These are phyloP conservation scores for Tadarida brasiliensis DNA, from an alignment of 2,797 vertebrate genomes.

Conservation along the genomic window DNA sequence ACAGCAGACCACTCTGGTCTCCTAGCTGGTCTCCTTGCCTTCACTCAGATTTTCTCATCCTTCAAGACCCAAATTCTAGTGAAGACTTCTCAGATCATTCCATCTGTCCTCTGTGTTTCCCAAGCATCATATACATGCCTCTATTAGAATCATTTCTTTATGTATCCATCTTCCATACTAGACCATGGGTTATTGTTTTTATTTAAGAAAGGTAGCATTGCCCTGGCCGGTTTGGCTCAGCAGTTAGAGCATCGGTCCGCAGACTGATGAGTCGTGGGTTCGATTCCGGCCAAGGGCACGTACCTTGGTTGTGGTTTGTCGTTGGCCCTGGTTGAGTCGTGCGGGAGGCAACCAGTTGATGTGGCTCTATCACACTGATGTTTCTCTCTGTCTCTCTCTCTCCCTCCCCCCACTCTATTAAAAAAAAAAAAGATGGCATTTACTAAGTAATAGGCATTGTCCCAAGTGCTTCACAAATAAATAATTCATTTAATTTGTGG, in stretches of 20 bases:
- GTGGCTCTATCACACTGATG: no score
- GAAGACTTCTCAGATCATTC: slow-evolving; percentile 28
- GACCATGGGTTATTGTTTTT: slow-evolving; percentile 15
- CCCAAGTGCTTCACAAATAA: slow-evolving; percentile 18
- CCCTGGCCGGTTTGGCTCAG: no score
- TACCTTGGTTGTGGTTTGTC: no score
- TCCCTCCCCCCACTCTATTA: no score
- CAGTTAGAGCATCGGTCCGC: no score
- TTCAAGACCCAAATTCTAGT: slow-evolving; percentile 7
- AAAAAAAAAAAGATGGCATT: not conserved
- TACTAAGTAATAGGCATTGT: not conserved
- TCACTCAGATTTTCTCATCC: not conserved
- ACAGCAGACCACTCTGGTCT: not conserved
- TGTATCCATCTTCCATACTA: not conserved
- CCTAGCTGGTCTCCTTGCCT: not conserved
- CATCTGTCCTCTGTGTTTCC: not conserved
- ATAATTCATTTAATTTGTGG: slow-evolving; percentile 20
- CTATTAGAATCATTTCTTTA: not conserved
- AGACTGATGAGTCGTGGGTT: no score
- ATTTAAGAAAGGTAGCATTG: slow-evolving; percentile 6
- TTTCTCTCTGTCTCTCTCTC: no score
- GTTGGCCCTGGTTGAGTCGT: no score
- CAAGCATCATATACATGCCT: not conserved
- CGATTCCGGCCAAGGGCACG: no score
- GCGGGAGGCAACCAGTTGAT: no score